Evolutionary conservation across 2,888 invertebrate genomes (phyloP).

Genomic region (Chirona hameri): DNA sequence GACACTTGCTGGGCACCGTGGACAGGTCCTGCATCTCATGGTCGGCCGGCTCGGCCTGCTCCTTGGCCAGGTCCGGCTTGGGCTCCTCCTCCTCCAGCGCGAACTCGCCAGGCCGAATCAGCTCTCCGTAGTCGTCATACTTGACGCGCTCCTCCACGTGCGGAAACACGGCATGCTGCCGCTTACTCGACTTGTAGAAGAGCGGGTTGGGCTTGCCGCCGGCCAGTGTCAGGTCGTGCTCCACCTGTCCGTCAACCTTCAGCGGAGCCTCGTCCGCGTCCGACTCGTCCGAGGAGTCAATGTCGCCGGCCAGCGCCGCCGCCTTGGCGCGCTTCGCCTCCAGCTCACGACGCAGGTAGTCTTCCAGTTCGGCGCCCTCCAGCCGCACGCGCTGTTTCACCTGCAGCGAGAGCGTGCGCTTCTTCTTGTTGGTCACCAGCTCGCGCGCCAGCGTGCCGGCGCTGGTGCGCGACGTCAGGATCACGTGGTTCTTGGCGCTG

Average conservation of each 20-base stretch:
- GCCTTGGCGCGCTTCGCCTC: slow-evolving; percentile 35
- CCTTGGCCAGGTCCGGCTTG: slow-evolving; percentile 65
- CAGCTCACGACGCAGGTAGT: slow-evolving; percentile 45
- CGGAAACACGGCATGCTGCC: slow-evolving; percentile 93
- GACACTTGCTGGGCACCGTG: slow-evolving; percentile 88
- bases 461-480: slow-evolving; percentile 73
- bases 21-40: slow-evolving; percentile 49
- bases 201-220: slow-evolving; percentile 56
- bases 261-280: slow-evolving; percentile 42
- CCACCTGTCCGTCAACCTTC: slow-evolving; percentile 37
- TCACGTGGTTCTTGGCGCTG: slow-evolving; percentile 87
- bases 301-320: slow-evolving; percentile 12
- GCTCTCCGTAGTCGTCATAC: slow-evolving; percentile 92
- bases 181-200: slow-evolving; percentile 80
- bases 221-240: slow-evolving; percentile 54
- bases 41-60: slow-evolving; percentile 62
- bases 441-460: slow-evolving; percentile 53
- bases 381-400: slow-evolving; percentile 52
- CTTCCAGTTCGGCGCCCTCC: slow-evolving; percentile 57
- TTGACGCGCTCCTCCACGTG: slow-evolving; percentile 86
- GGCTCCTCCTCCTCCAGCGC: slow-evolving; percentile 82
- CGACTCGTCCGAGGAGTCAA: slow-evolving; percentile 43
- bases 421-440: slow-evolving; percentile 52
- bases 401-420: slow-evolving; percentile 49
- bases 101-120: slow-evolving; percentile 58